phyloP scores from a whole-genome alignment of 2,113 vertebrate species.

The Neolamprologus sp. region DNA sequence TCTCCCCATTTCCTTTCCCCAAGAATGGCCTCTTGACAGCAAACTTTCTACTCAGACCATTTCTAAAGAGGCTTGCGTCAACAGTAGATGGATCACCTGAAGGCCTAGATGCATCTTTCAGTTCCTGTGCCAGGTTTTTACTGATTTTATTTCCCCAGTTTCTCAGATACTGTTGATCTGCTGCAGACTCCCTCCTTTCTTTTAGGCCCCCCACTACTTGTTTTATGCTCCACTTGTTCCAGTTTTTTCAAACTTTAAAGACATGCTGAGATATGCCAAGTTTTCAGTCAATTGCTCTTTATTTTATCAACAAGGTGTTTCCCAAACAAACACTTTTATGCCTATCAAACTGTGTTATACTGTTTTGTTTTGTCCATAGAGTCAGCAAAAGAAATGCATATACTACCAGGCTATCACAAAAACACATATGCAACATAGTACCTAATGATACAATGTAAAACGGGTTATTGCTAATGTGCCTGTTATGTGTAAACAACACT shows the following conservation, averaged over 20 bases:
- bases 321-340: background rate
- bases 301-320: background rate
- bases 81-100: background rate
- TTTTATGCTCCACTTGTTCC: background rate
- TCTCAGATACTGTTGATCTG: background rate
- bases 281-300: background rate
- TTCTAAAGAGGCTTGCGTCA: background rate
- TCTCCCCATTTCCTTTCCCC: background rate
- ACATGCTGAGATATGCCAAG: background rate
- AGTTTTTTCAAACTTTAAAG: background rate
- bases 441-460: background rate
- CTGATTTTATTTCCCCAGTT: rapidly evolving
- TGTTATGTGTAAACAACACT: background rate
- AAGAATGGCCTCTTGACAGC: background rate
- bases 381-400: background rate
- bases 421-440: background rate
- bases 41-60: rapidly evolving
- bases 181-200: rapidly evolving
- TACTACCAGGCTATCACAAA: background rate
- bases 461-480: rapidly evolving
- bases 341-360: background rate
- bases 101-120: background rate
- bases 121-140: background rate
- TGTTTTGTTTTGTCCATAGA: background rate
- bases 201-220: background rate